Conservation (phyloP, 1,140 invertebrate species). For the Drosophila athabasca region DNA sequence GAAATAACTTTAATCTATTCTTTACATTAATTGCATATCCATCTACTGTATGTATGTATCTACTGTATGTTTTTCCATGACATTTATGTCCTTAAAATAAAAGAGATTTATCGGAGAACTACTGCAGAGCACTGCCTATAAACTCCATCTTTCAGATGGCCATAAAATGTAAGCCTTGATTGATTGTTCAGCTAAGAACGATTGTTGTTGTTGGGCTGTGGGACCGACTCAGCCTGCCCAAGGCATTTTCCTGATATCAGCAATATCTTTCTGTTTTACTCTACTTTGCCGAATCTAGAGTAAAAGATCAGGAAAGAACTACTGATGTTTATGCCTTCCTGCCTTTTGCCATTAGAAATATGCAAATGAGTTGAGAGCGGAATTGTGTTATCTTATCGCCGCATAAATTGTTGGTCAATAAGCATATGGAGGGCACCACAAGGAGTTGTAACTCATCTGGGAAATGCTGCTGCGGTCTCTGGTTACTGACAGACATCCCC, state of each 20-base stretch:
- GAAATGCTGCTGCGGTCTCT: slow-evolving; percentile 38
- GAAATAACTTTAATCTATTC: slow-evolving; percentile 40
- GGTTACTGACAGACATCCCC: slow-evolving; percentile 46
- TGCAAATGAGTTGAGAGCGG: slow-evolving; percentile 16
- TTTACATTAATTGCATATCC: slow-evolving; percentile 29
- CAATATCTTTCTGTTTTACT: no score
- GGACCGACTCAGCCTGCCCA: no score
- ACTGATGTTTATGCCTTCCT: no score
- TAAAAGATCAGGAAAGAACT: no score
- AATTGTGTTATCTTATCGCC: slow-evolving; percentile 34
- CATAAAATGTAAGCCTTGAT: no score
- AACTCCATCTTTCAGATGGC: no score
- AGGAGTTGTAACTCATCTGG: slow-evolving; percentile 33
- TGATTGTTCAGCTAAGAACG: no score
- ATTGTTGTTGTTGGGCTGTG: no score
- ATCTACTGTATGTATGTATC: not conserved
- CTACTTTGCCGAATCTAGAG: no score
- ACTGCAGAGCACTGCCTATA: no score
- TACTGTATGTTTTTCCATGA: not conserved
- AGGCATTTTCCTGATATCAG: no score
- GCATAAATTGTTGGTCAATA: slow-evolving; percentile 45
- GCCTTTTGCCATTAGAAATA: slow-evolving; percentile 19
- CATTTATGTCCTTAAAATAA: slow-evolving; percentile 17
- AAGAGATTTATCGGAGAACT: no score
- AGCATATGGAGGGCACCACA: slow-evolving; percentile 41